phyloP scores from a whole-genome alignment of 2,797 vertebrate genomes.

The Sebastes reedi region DNA sequence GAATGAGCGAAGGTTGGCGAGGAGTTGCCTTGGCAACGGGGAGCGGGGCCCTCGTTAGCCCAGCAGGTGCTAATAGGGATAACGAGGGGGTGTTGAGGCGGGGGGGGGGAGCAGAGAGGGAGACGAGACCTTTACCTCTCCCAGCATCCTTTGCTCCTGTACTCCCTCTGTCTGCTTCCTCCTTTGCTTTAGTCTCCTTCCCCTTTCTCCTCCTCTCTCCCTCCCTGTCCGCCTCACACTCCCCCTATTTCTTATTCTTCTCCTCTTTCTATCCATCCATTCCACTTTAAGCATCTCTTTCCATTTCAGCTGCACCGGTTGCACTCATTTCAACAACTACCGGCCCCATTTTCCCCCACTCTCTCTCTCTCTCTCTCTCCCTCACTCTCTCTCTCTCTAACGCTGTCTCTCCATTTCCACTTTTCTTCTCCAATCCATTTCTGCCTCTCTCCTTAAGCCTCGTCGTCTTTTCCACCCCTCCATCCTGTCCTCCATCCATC shows the following conservation, averaged over 20 bases:
- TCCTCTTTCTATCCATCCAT: conserved; percentile 5
- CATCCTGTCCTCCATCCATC: conserved; percentile 64
- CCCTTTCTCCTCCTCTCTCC: neutral
- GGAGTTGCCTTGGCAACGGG: conserved; percentile 79
- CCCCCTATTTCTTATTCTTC: conserved; percentile 25
- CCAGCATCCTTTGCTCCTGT: conserved; percentile 64
- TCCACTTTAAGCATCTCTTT: conserved; percentile 60
- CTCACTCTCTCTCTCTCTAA: neutral
- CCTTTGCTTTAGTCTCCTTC: conserved; percentile 1
- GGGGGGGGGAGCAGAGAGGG: neutral
- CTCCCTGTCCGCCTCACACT: conserved; percentile 5
- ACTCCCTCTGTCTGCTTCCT: conserved; percentile 4
- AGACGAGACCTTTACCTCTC: conserved; percentile 59
- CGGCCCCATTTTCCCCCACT: conserved; percentile 8
- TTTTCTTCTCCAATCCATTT: conserved; percentile 57
- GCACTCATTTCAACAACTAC: conserved; percentile 73
- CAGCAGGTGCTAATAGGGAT: conserved; percentile 88
- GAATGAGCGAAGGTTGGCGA: conserved; percentile 71
- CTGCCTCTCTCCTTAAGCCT: conserved; percentile 44
- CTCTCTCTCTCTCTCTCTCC: neutral
- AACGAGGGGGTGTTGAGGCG: conserved; percentile 70
- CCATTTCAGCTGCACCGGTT: conserved; percentile 69
- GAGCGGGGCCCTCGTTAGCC: conserved; percentile 81
- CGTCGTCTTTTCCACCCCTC: conserved; percentile 46
- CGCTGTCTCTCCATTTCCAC: conserved; percentile 42